These are phyloP conservation scores for Premnoplex brunnescens DNA, from an alignment of 2,797 vertebrate genomes.

Conservation along the genomic window DNA sequence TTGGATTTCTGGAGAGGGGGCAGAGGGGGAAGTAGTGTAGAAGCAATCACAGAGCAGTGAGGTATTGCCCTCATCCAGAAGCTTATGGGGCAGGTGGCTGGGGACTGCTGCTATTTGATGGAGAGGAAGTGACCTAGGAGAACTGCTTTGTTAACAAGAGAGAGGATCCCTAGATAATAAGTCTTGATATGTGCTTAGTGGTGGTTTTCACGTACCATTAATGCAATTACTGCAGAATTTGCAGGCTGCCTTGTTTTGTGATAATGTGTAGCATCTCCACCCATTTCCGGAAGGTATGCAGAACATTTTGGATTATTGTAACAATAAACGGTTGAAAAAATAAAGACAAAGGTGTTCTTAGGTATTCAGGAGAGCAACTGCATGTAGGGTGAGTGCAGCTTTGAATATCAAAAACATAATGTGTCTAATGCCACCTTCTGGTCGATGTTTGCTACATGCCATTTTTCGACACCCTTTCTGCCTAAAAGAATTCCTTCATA, in stretches of 20 bases:
- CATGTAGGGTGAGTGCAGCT: constrained; percentile 6
- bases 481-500: background rate
- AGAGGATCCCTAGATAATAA: constrained; percentile 1
- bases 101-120: background rate
- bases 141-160: background rate
- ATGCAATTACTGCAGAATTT: constrained; percentile 15
- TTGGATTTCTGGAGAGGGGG: background rate
- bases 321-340: constrained; percentile 20
- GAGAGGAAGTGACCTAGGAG: background rate
- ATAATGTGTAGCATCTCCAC: background rate
- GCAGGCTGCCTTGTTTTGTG: constrained; percentile 5
- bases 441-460: constrained; percentile 5
- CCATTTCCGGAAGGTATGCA: background rate
- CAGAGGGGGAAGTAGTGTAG: background rate
- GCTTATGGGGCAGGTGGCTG: background rate
- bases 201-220: background rate
- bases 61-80: background rate
- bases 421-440: constrained; percentile 73
- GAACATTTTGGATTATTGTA: constrained; percentile 16
- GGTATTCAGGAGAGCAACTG: constrained; percentile 41
- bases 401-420: constrained; percentile 63
- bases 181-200: background rate
- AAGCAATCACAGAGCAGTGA: background rate
- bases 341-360: constrained; percentile 55
- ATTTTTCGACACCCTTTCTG: background rate